Evolutionary conservation across 2,113 vertebrate species (phyloP), one percentile per base, ranked within the genome.

Genomic region (Platycercus adscitus): DNA sequence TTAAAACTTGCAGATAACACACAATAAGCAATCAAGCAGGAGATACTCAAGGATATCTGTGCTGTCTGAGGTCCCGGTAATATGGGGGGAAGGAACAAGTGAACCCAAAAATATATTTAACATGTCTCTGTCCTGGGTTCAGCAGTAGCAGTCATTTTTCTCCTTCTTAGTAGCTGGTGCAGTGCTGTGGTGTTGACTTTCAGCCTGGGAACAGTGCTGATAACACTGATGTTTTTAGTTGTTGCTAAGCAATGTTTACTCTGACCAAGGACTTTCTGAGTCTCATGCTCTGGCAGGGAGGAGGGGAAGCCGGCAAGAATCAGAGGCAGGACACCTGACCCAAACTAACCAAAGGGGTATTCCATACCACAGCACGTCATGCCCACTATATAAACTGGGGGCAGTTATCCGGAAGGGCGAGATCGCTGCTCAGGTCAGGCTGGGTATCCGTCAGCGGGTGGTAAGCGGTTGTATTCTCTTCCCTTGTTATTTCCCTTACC

Each of bases 61-160:
- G 1, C 7, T 17, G 5, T 73, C 13, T 56, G 46, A 58, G 8
- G 15, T 25, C 8, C 39, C 31, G 37, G 21, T 9, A 86, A 37
- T 33, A 39, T 1, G 1, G 3, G 3, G 14, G 12, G 1, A 1
- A 15, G 29, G 19, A 7, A 7, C 3, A 53, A 55, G 56, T 7
- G 39, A 52, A 10, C 6, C 15, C 4, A 3, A 43, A 68, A 63
- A 63, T 2, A 4, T 53, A 58, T 43, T 76, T 76, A 52, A 43
- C 0, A 13, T 35, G 1, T 19, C 10, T 43, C 33, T 56, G 19
- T 21, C 12, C 31, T 56, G 55, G 12, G 12, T 56, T 56, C 55
- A 56, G 55, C 55, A n/a, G 19, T 9, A 56, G 8, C 19, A 56
- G 31, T 33, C 55, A 56, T 56, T 33, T 56, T 56, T 33, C 31